These are phyloP conservation scores for Sapajus apella DNA, from an alignment of 2,113 vertebrate species.

Conservation along the genomic window DNA sequence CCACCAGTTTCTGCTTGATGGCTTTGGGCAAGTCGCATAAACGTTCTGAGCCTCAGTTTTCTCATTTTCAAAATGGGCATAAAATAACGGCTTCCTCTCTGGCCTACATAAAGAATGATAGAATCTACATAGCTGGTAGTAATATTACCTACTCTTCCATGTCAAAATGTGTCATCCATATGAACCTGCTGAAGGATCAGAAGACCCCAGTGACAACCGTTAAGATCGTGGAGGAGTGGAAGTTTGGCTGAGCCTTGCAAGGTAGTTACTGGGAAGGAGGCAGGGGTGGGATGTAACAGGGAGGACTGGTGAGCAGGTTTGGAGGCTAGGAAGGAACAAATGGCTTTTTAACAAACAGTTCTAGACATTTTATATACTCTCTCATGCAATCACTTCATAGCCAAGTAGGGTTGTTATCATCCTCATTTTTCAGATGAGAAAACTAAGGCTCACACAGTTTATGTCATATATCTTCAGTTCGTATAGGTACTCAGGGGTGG, in stretches of 20 bases:
- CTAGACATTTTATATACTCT: neutral
- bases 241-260: neutral
- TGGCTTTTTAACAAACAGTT: neutral
- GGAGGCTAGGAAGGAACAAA: neutral
- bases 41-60: neutral
- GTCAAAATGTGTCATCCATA: neutral
- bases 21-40: neutral
- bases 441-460: neutral
- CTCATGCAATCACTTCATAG: neutral
- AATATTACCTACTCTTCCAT: fast-evolving
- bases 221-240: neutral
- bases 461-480: neutral
- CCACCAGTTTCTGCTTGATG: neutral
- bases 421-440: neutral
- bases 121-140: neutral
- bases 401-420: too few species aligned
- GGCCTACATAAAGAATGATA: neutral
- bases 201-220: fast-evolving
- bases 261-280: neutral
- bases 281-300: neutral
- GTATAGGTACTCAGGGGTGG: neutral
- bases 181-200: neutral
- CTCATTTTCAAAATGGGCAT: neutral
- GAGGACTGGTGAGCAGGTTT: too few species aligned
- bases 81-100: neutral